Base-by-base conservation (phyloP, 2,888 invertebrate genomes). In the Gisinianus flammeolus region DNA sequence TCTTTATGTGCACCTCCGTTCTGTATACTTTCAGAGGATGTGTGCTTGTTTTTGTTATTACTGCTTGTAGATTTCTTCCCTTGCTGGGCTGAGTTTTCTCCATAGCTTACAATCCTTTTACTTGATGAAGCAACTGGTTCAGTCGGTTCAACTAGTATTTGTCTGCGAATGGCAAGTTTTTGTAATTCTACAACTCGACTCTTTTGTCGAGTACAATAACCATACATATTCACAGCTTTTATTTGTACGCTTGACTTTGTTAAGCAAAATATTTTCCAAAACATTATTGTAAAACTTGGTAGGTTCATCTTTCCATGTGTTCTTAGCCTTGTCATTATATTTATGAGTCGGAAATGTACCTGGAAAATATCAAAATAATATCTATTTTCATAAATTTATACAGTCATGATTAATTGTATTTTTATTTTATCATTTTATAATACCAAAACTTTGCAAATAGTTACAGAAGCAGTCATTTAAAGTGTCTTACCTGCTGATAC, bases 221-320 rank as follows among this genome's bases (percentile, higher is more conserved):
- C 69, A 33, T 28, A 76, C n/a, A 69, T 33, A 24, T 54, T 35
- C 1, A 68, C 58, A 8, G 33, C 19, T 56, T 58, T 54, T 22
- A 52, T 19, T 8, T 58, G 76, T 16, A 69, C 76, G 6, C n/a
- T 31, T 31, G 58, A 35, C 31, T 30, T 69, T 56, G 76, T 76
- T 52, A 5, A 30, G 24, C 26, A 10, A 52, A 76, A 58, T 19
- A 68, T 69, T 33, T 76, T 68, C 68, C 68, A 69, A 58, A 76
- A 76, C 12, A 76, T n/a, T 0, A 19, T 4, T 26, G 76, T 76
- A 33, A 76, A 68, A n/a, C 33, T 52, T 54, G 54, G 3, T 10
- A 69, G 16, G 31, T 31, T 69, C 8, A 68, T 22, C 0, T 69
- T 31, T 8, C 28, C 19, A 26, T 76, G 76, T 10, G 8, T 35